A percentile compares a stretch with the other conserved stretches of the same genome.
These are phyloP conservation scores for Mylabris phalerata DNA, from an alignment of 1,140 invertebrate genomes.

Conservation along the genomic window DNA sequence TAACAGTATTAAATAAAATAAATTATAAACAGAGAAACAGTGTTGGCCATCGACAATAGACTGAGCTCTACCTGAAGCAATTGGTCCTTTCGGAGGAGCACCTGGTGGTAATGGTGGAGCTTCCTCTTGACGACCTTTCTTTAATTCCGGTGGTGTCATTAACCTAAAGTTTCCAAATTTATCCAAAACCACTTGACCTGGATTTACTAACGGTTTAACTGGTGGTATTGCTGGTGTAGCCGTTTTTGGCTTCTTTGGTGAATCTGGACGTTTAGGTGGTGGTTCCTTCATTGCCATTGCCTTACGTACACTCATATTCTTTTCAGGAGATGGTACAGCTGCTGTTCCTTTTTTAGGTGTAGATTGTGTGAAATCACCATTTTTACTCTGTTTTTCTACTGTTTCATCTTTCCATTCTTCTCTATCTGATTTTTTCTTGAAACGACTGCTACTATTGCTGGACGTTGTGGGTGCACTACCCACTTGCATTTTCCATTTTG, in stretches of 20 bases:
- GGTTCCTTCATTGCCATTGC: conserved; percentile 53
- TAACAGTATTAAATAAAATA: conserved; percentile 6
- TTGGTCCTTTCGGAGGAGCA: conserved; percentile 32
- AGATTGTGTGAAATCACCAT: conserved; percentile 10
- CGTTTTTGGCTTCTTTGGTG: conserved; percentile 33
- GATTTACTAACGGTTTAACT: conserved; percentile 32
- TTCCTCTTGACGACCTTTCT: conserved; percentile 34
- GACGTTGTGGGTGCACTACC: conserved; percentile 22
- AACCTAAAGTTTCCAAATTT: conserved; percentile 60
- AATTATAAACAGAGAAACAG: background rate
- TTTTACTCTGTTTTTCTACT: conserved; percentile 20
- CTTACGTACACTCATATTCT: conserved; percentile 49
- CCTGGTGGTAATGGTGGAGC: conserved; percentile 27
- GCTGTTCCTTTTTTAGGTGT: conserved; percentile 6
- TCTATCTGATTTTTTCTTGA: conserved; percentile 35
- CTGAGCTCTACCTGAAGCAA: conserved; percentile 31
- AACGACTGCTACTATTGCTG: conserved; percentile 17
- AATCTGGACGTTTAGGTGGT: conserved; percentile 43
- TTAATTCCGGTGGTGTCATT: conserved; percentile 45
- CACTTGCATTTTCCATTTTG: conserved; percentile 42
- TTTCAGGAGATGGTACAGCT: conserved; percentile 41
- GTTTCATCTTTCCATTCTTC: conserved; percentile 28
- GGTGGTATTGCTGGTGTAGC: conserved; percentile 22
- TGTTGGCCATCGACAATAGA: conserved; percentile 3
- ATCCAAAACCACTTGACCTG: conserved; percentile 51